Evolutionary conservation across 2,888 invertebrate species (phyloP), one percentile per base, ranked within the genome.

Genomic region (Melanostoma scalare): DNA sequence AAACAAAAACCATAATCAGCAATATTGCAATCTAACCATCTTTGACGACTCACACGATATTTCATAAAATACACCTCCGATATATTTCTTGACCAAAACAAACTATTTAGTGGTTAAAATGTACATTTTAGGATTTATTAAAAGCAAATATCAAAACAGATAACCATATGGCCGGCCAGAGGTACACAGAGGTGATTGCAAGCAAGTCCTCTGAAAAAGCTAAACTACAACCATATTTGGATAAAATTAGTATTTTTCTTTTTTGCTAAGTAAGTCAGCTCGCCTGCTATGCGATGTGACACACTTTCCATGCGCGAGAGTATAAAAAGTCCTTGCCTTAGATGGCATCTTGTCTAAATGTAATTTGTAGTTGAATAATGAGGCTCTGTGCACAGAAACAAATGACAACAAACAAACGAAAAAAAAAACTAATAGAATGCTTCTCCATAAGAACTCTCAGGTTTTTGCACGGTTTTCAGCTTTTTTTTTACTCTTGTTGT

Each of bases 311-410:
- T 82, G 63, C 65, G 52, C 56, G 63, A 35, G 58, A 40, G 60
- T 40, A 56, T 6, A 50, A 68, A 69, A 38, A 73, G 80, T 85
- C 81, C 75, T 86, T 84, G 69, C 86, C 85, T 68, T 82, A 86
- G 74, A 80, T 85, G 86, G 86, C 61, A 86, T 77, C 80, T 85
- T 80, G 85, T 71, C 53, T 38, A 50, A 75, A 73, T 78, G 53
- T 69, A 71, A 77, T 80, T 85, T 85, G 85, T 80, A 76, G 67
- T 78, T 80, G 76, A 80, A 68, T 85, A 84, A 71, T 75, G 67
- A 67, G 60, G 9, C 30, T 60, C 46, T 42, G 58, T 61, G 55
- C n/a, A 52, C 33, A 8, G 35, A 42, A 33, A 58, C 31, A 9
- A 33, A 0, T 31, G 31, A 52, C 46, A 3, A 52, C 46, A 3